Base-by-base conservation (phyloP, 2,797 vertebrate genomes). In the Sparidentex hasta region DNA sequence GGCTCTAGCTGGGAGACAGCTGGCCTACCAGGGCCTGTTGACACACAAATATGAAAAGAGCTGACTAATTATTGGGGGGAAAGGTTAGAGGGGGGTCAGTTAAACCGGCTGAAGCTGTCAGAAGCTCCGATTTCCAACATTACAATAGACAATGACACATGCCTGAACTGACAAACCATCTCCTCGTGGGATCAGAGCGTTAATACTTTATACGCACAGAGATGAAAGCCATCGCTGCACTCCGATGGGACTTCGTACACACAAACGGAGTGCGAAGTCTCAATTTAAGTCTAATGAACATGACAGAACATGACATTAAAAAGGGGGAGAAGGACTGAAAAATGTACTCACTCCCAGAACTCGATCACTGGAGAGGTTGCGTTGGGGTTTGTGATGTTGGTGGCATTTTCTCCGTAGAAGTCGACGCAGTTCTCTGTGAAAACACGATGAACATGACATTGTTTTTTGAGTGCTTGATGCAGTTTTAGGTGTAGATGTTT, bases 341-440 rank as follows among this genome's bases (percentile, higher is more conserved):
- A 59, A 58, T 66, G 65, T 94, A 99, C 98, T 99, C 94, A 99
- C 98, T 99, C 98, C 98, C 98, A 99, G 89, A 99, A 99, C 90
- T 99, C 98, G 85, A 99, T 99, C 88, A 99, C 98, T 3, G 98
- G 98, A 83, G 98, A 99, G 47, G 97, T 98, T 70, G 96, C 96
- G 11, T 98, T 99, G 80, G 95, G 94, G 85, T 96, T 95, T 80
- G 95, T 99, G 91, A 97, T 95, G 95, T 99, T 99, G 93, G 95
- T 98, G 85, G 96, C 83, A 27, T 99, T 99, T 87, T 97, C 95
- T 89, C 97, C 98, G 84, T 97, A 97, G 93, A 95, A 97, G 93
- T 99, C 98, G 86, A 98, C 95, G 65, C 98, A 99, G 86, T 97
- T 97, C 81, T 99, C 98, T 99, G 88, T 67, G 67, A 76, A 80